Conservation (phyloP, 30 jellyfish, hydroid and myxozoan genomes). For the Pelagia noctiluca region DNA sequence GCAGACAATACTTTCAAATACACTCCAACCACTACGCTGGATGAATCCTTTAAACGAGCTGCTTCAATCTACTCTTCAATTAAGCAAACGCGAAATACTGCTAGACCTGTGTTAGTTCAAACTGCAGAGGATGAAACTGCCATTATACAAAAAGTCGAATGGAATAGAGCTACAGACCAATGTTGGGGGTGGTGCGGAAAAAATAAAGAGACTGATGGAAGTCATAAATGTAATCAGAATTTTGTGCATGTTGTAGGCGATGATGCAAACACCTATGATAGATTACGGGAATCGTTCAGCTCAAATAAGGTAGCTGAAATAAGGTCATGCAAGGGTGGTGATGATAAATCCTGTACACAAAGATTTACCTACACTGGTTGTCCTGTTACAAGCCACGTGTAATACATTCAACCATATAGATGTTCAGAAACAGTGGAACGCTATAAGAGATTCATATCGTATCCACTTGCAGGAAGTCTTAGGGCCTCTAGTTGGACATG, state of each 20-base stretch:
- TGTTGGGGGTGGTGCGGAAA: conserved; percentile 58
- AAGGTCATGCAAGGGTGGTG: conserved; percentile 26
- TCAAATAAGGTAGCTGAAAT: conserved; percentile 24
- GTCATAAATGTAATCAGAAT: conserved; percentile 16
- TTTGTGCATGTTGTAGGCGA: conserved; percentile 26
- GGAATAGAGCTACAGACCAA: not conserved
- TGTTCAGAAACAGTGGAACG: not conserved
- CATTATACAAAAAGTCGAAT: conserved; percentile 29
- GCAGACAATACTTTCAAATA: not conserved
- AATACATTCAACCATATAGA: not conserved
- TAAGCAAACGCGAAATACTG: not conserved
- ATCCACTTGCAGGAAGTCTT: not conserved
- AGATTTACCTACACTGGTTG: conserved; percentile 16
- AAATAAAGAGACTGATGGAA: conserved; percentile 5
- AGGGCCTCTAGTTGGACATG: conserved; percentile 30
- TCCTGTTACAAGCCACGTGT: not conserved
- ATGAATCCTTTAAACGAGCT: conserved; percentile 13
- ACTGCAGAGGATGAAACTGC: conserved; percentile 19
- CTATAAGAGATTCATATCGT: not conserved
- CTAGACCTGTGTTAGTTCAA: conserved; percentile 17
- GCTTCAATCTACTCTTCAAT: conserved; percentile 13
- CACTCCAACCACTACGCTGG: conserved; percentile 15
- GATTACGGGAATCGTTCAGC: conserved; percentile 23
- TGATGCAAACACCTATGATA: conserved; percentile 26
- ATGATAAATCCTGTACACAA: conserved; percentile 38